phyloP scores from a whole-genome alignment of 2,888 invertebrate genomes.

The Mayetiola destructor region DNA sequence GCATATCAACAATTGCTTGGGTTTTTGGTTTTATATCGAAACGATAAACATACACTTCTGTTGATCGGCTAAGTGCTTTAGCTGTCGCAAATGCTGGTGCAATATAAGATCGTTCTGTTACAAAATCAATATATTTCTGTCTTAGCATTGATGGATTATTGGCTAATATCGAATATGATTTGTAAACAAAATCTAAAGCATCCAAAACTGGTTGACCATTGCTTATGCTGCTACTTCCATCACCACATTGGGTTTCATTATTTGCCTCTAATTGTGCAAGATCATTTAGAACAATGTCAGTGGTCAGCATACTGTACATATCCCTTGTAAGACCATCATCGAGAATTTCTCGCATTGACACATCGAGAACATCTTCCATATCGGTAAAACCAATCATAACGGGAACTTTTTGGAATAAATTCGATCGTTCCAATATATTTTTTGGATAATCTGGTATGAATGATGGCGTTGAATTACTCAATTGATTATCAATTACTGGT shows the following conservation, averaged over 20 bases:
- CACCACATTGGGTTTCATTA: conserved; percentile 33
- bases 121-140: conserved; percentile 52
- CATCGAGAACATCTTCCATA: conserved; percentile 63
- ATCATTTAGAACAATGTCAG: conserved; percentile 47
- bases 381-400: conserved; percentile 63
- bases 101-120: conserved; percentile 60
- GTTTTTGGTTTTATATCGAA: conserved; percentile 63
- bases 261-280: conserved; percentile 41
- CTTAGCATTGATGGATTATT: conserved; percentile 44
- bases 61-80: conserved; percentile 44
- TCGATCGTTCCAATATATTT: conserved; percentile 43
- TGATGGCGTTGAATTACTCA: conserved; percentile 48
- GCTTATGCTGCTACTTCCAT: conserved; percentile 21
- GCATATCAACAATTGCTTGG: conserved; percentile 44
- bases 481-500: conserved; percentile 57
- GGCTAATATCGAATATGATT: conserved; percentile 47
- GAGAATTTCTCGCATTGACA: conserved; percentile 42
- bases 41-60: conserved; percentile 49
- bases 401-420: conserved; percentile 49
- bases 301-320: conserved; percentile 45
- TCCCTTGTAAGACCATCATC: conserved; percentile 41
- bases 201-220: conserved; percentile 54
- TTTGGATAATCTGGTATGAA: conserved; percentile 55
- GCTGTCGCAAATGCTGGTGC: conserved; percentile 57
- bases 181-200: conserved; percentile 62